Evolutionary conservation across 2,113 vertebrate species (phyloP), one percentile per base, ranked within the genome.

Genomic region (Tyrannus savana): DNA sequence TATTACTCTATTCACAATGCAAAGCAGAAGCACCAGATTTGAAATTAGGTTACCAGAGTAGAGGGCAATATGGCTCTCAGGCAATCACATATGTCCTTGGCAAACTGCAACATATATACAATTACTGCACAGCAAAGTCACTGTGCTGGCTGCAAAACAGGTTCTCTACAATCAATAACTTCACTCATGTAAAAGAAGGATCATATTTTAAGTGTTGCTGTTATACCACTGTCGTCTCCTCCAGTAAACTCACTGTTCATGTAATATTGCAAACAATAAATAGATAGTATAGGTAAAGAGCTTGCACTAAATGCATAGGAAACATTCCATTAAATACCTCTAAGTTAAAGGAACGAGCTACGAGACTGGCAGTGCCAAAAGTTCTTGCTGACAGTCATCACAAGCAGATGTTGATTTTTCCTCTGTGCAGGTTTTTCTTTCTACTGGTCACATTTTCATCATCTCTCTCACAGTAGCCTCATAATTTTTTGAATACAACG

Each of bases 11-110:
- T 96, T 96, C 97, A 94, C 88, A 97, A 95, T 27, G 27, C 82
- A 97, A 96, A 96, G 95, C 97, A 97, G 95, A 97, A 97, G 92
- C 83, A 97, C 59, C 55, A 87, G 76, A 89, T 97, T 94, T 96
- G 90, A 97, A 97, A 97, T 90, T 39, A 95, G 93, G 90, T 95
- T 96, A 85, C 87, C 75, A 96, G 90, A 93, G 95, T 39, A 74
- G 97, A 97, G 93, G 92, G 91, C 91, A 95, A 97, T 94, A 94
- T 93, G 16, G 74, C 91, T 97, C 93, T 87, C 81, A n/a, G 87
- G 86, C 59, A 94, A 93, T 95, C 95, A 47, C 18, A 18, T 76
- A 90, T 58, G 93, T 96, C 96, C 95, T 91, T 85, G 90, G 94
- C 93, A 80, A 88, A 95, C 93, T 90, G 91, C 96, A 96, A 19